Evolutionary conservation across 2,888 invertebrate species (phyloP).

Genomic region (Alitta virens): DNA sequence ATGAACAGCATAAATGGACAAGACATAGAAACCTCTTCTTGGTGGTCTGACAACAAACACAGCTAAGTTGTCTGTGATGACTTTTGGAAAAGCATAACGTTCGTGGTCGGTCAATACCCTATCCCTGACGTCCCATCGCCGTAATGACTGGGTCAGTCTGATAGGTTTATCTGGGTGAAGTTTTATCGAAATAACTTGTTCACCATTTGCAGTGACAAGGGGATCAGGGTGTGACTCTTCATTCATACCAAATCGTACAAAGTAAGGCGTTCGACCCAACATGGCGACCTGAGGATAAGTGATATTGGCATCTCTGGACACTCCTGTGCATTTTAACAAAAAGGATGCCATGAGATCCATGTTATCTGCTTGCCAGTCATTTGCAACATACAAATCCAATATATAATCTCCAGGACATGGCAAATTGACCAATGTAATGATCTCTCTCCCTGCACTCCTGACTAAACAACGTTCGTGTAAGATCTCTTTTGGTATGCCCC

Average conservation of each 20-base stretch:
- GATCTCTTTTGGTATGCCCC: conserved; percentile 33
- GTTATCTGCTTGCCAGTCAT: conserved; percentile 47
- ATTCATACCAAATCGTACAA: conserved; percentile 16
- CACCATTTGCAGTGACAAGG: conserved; percentile 14
- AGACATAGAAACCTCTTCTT: conserved; percentile 24
- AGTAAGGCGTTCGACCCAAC: conserved; percentile 26
- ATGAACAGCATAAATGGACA: conserved; percentile 21
- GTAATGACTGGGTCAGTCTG: conserved; percentile 13
- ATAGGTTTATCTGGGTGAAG: conserved; percentile 7
- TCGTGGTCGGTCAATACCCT: conserved; percentile 17
- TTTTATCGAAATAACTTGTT: conserved; percentile 6
- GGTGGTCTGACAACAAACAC: conserved; percentile 22
- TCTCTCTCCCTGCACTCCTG: conserved; percentile 43
- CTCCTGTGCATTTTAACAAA: conserved; percentile 31
- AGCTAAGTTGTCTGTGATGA: conserved; percentile 15
- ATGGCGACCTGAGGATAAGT: conserved; percentile 23
- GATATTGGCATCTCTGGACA: conserved; percentile 12
- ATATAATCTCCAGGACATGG: conserved; percentile 56
- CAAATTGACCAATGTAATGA: conserved; percentile 53
- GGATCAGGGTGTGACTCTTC: conserved; percentile 24
- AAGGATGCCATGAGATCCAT: conserved; percentile 54
- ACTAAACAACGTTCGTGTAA: conserved; percentile 45
- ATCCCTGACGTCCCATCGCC: conserved; percentile 18
- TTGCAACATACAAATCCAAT: conserved; percentile 55
- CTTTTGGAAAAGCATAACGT: conserved; percentile 18